phyloP scores from a whole-genome alignment of 2,888 invertebrate species.

The Subacronicta megacephala region DNA sequence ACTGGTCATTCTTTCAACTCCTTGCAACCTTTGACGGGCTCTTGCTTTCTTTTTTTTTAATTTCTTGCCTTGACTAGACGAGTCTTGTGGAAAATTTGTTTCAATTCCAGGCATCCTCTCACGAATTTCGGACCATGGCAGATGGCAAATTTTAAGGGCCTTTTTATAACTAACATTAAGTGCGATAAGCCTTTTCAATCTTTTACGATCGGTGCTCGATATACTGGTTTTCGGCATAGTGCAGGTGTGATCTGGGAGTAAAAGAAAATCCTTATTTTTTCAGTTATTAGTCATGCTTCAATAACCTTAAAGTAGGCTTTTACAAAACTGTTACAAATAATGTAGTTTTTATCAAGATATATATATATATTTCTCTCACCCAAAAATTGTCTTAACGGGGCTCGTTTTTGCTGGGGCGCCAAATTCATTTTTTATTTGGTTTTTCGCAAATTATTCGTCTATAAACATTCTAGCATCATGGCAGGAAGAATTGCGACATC shows the following conservation, averaged over 20 bases:
- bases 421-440: too few relatives aligned
- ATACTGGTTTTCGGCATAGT: slow-evolving; percentile 18
- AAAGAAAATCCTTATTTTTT: slow-evolving; percentile 41
- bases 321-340: background rate
- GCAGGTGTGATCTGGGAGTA: slow-evolving; percentile 40
- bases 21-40: background rate
- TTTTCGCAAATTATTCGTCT: too few relatives aligned
- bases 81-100: background rate
- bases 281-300: slow-evolving; percentile 13
- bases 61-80: background rate
- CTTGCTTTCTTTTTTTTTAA: background rate
- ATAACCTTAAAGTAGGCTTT: background rate
- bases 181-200: slow-evolving; percentile 7
- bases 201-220: background rate
- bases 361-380: too few relatives aligned
- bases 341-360: background rate
- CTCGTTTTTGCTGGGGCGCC: too few relatives aligned
- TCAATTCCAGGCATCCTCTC: slow-evolving; percentile 10
- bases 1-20: background rate
- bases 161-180: slow-evolving; percentile 19
- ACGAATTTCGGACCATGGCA: slow-evolving; percentile 16
- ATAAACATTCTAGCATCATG: too few relatives aligned
- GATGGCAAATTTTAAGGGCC: slow-evolving; percentile 9
- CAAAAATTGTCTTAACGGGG: too few relatives aligned
- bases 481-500: too few relatives aligned